Evolutionary conservation across 2,888 invertebrate genomes (phyloP).

Genomic region (Tetropium fuscum): DNA sequence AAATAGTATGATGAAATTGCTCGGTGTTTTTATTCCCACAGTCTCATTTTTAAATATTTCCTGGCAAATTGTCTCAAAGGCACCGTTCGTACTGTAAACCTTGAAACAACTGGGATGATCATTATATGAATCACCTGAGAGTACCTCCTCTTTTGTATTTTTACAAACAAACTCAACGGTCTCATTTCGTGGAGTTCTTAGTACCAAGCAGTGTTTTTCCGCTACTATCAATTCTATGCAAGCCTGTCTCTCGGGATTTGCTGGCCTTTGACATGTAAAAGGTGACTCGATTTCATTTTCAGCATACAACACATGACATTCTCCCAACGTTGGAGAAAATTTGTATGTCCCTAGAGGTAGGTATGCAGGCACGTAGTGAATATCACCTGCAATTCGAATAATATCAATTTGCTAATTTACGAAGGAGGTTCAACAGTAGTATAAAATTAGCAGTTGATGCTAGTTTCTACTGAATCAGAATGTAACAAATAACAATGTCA

Average conservation of each 20-base stretch:
- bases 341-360: not conserved
- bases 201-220: not conserved
- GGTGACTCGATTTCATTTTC: not conserved
- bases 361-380: too few species aligned
- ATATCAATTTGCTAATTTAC: too few species aligned
- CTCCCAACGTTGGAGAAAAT: not conserved
- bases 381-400: too few species aligned
- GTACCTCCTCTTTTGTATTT: not conserved
- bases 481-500: too few species aligned
- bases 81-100: not conserved
- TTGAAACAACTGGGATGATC: not conserved
- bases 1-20: conserved; percentile 5
- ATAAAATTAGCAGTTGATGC: too few species aligned
- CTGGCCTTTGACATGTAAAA: not conserved
- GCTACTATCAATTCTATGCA: not conserved
- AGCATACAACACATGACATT: conserved; percentile 5
- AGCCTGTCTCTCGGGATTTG: not conserved
- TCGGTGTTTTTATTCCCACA: conserved; percentile 11
- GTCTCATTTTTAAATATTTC: not conserved
- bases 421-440: too few species aligned
- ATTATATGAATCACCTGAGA: not conserved
- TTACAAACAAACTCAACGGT: not conserved
- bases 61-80: not conserved
- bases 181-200: conserved; percentile 4
- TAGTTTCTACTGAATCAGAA: too few species aligned